Percentiles rank a stretch among this genome's conserved stretches.
These are phyloP conservation scores for Drosophila santomea DNA, from an alignment of 1,140 invertebrate genomes.

Conservation along the genomic window DNA sequence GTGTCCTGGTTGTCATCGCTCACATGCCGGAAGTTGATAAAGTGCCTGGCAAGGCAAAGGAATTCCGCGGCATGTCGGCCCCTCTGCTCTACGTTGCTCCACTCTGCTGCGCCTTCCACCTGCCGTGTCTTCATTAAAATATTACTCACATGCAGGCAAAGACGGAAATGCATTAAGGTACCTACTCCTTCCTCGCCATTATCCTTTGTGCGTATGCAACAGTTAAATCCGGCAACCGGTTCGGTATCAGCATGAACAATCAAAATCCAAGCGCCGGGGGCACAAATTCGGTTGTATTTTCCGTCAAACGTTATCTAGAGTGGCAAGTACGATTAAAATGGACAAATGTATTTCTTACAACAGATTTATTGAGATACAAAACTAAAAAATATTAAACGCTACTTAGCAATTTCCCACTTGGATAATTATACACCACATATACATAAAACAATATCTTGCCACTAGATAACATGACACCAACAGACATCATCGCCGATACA, in stretches of 20 bases:
- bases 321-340: no score
- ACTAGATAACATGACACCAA: neutral
- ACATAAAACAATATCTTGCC: no score
- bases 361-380: no score
- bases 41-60: conserved; percentile 68
- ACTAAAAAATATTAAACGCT: no score
- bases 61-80: conserved; percentile 65
- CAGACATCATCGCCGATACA: neutral
- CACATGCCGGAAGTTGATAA: conserved; percentile 80
- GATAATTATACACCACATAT: no score
- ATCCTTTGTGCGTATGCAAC: conserved; percentile 28
- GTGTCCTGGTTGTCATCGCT: conserved; percentile 60
- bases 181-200: conserved; percentile 19
- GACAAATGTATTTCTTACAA: no score
- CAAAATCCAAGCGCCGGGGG: neutral
- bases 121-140: conserved; percentile 77
- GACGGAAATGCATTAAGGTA: conserved; percentile 72
- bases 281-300: neutral
- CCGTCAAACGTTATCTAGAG: neutral
- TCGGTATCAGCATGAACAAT: conserved; percentile 8
- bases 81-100: neutral
- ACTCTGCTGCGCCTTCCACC: neutral
- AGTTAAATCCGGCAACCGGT: conserved; percentile 15
- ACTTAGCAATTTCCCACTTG: no score
- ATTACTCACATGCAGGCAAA: conserved; percentile 57